A percentile compares a stretch with the other conserved stretches of the same genome.
Conservation (phyloP, 2,113 vertebrate species). For the Prunella himalayana region DNA sequence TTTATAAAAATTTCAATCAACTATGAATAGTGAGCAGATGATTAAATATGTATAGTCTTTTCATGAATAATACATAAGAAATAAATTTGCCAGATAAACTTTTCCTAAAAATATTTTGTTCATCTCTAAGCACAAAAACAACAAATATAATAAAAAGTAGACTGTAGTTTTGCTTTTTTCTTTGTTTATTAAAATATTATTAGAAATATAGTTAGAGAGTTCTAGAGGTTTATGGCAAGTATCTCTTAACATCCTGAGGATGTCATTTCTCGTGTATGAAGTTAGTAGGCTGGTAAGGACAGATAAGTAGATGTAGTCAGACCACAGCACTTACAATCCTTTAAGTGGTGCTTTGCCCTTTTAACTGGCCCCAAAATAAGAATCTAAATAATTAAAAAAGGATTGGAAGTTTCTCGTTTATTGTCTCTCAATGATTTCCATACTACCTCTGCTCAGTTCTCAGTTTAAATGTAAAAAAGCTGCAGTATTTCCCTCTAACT, state of each 20-base stretch:
- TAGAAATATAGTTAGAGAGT: not conserved
- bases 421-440: conserved; percentile 1
- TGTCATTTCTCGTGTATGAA: not conserved
- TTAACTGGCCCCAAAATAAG: not conserved
- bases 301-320: not conserved
- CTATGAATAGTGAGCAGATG: not conserved
- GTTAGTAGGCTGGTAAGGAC: not conserved
- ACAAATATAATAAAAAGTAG: not conserved
- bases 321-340: not conserved
- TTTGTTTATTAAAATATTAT: not conserved
- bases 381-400: not conserved
- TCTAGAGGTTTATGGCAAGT: not conserved
- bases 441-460: not conserved
- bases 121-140: not conserved
- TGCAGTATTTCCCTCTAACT: not conserved
- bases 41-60: not conserved
- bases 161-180: not conserved
- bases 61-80: not conserved
- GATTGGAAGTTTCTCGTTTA: not conserved
- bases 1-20: not conserved
- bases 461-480: not conserved
- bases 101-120: not conserved
- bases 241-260: not conserved
- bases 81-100: not conserved
- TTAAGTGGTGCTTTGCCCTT: not conserved